A percentile compares a stretch with the other conserved stretches of the same genome.
Conservation (phyloP, 2,888 invertebrate genomes). For the Tenthredo scrophulariae region DNA sequence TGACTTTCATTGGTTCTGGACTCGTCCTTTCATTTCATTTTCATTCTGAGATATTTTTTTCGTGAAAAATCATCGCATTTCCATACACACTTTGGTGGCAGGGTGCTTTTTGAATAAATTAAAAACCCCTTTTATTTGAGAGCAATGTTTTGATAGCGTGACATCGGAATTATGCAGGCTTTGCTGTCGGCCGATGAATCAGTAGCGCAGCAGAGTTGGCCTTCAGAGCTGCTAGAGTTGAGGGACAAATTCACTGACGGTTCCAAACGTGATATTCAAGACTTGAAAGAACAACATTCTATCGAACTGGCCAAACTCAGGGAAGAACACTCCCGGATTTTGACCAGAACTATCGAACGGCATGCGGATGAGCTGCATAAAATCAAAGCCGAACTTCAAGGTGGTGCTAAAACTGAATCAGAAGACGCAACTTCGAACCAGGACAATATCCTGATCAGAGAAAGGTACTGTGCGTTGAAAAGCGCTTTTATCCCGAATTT, state of each 20-base stretch:
- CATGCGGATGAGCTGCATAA: constrained; percentile 67
- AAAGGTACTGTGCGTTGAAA: constrained; percentile 78
- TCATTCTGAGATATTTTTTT: background rate
- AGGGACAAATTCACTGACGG: constrained; percentile 87
- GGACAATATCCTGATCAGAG: constrained; percentile 78
- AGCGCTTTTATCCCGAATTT: background rate
- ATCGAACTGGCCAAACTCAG: constrained; percentile 81
- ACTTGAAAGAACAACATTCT: constrained; percentile 81
- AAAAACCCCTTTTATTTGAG: constrained; percentile 43
- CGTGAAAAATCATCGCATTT: background rate
- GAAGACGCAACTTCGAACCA: constrained; percentile 51
- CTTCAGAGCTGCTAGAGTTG: constrained; percentile 86
- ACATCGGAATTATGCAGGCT: constrained; percentile 79
- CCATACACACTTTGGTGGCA: constrained; percentile 17
- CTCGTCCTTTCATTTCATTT: background rate
- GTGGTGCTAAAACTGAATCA: constrained; percentile 48
- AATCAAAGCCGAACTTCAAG: constrained; percentile 58
- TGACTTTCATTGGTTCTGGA: background rate
- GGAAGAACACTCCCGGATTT: constrained; percentile 66
- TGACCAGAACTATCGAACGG: constrained; percentile 65
- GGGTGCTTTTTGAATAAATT: constrained; percentile 43
- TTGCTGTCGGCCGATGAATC: constrained; percentile 83
- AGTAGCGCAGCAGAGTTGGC: constrained; percentile 87
- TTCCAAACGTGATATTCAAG: constrained; percentile 82
- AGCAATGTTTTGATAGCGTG: constrained; percentile 54